Percentiles rank a stretch among this genome's conserved stretches.
Evolutionary conservation across 2,113 vertebrate species (phyloP).

Genomic region (Psammodynastes pulverulentus): DNA sequence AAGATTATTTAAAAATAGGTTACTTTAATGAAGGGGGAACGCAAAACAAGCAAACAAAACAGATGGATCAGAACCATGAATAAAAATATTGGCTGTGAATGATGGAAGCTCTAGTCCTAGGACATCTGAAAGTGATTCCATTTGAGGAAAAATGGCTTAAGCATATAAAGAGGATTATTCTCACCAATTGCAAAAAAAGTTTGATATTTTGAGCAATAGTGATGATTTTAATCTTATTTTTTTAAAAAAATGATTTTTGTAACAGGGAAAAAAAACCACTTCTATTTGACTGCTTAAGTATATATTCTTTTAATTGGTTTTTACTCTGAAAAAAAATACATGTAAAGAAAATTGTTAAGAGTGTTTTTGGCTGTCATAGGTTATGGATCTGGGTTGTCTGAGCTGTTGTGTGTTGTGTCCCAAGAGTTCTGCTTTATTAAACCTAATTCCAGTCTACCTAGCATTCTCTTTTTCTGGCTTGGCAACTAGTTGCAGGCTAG

Average conservation of each 20-base stretch:
- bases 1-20: background rate
- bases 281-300: background rate
- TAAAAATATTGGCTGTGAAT: background rate
- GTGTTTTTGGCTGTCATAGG: background rate
- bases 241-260: background rate
- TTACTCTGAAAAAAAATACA: background rate
- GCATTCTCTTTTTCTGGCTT: background rate
- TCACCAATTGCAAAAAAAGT: background rate
- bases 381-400: background rate
- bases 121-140: background rate
- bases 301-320: background rate
- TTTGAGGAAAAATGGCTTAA: background rate
- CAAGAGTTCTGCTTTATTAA: background rate
- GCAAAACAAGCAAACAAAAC: background rate
- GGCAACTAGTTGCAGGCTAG: background rate
- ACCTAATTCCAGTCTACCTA: background rate
- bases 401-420: background rate
- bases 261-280: background rate
- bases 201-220: background rate
- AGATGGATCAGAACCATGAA: background rate
- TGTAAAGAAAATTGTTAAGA: background rate
- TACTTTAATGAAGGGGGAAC: background rate
- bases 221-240: background rate
- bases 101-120: background rate
- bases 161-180: background rate